Base-by-base conservation (phyloP, 2,888 invertebrate genomes). In the Philereme vetulata region DNA sequence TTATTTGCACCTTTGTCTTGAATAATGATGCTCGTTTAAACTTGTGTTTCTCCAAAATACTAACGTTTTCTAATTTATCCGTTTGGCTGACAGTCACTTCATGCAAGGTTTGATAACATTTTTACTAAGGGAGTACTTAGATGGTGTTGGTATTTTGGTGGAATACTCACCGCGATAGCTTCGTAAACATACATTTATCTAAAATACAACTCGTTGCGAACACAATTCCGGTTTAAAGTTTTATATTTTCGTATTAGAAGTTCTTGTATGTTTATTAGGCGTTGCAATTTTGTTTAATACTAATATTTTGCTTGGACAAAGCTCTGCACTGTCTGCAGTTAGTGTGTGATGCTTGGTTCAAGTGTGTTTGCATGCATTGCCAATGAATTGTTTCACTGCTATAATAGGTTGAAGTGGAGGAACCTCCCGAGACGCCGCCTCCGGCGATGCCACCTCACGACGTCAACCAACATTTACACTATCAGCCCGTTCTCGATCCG, bases 81-180 rank as follows among this genome's bases (percentile, higher is more conserved):
- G 47, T 68, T 67, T 75, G 66, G 73, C 72, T 75, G 67, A 77
- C 70, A 71, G 70, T 76, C 72, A 78, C 80, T 86, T 82, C 67
- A 75, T 80, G 84, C 82, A 85, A 85, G 85, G 78, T 77, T 75
- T 77, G 66, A 69, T 82, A 72, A 66, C 70, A 36, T 51, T 52
- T 56, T 36, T 8, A 76, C 74, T 76, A 73, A 78, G 82, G 83
- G 78, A 78, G 72, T 66, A 71, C 73, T 72, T 84, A 84, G 82
- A 86, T 82, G 92, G 92, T 92, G 92, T 92, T 92, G 91, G 92
- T 92, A 92, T 92, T 92, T 92, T 91, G 92, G 91, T 88, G 90
- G 80, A 90, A 85, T 83, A 72, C 71, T 80, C 82, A 82, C 79
- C 77, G 75, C 78, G 74, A 67, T 65, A 65, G 58, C 76, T 81